phyloP scores from a whole-genome alignment of 2,888 invertebrate species.

The Ornithoptera alexandrae region DNA sequence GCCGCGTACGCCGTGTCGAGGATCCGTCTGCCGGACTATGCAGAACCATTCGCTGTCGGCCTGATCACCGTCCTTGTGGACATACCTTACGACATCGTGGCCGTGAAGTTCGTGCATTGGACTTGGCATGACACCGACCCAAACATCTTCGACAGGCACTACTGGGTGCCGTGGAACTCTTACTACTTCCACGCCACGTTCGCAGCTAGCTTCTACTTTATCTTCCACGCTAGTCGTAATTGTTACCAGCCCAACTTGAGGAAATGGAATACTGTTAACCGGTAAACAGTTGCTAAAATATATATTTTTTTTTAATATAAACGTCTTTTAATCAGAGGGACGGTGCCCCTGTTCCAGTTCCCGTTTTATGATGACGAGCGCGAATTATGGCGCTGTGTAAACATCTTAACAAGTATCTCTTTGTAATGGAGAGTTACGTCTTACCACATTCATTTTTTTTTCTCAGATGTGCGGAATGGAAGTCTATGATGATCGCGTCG shows the following conservation, averaged over 20 bases:
- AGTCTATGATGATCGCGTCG: constrained; percentile 77
- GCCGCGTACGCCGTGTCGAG: constrained; percentile 79
- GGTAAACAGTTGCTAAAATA: background rate
- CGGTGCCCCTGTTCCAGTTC: no score
- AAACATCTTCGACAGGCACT: constrained; percentile 85
- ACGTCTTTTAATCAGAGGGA: no score
- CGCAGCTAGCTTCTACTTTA: constrained; percentile 84
- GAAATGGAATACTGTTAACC: constrained; percentile 77
- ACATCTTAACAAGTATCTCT: no score
- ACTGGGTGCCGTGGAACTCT: constrained; percentile 92
- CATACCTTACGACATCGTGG: constrained; percentile 88
- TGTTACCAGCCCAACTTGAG: constrained; percentile 74
- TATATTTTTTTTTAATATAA: background rate
- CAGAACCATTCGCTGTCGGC: constrained; percentile 84
- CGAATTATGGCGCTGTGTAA: no score
- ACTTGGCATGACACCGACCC: constrained; percentile 90
- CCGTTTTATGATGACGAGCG: no score
- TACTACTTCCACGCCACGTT: constrained; percentile 90
- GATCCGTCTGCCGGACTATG: constrained; percentile 77
- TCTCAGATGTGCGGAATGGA: constrained; percentile 55
- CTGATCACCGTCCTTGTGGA: constrained; percentile 86
- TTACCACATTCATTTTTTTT: constrained; percentile 1
- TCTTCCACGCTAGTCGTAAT: constrained; percentile 81
- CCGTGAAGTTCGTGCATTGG: constrained; percentile 90
- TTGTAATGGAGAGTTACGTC: no score